Percentiles rank a stretch among this genome's conserved stretches.
These are phyloP conservation scores for Magallana angulata DNA, from an alignment of 1,140 invertebrate species.

Conservation along the genomic window DNA sequence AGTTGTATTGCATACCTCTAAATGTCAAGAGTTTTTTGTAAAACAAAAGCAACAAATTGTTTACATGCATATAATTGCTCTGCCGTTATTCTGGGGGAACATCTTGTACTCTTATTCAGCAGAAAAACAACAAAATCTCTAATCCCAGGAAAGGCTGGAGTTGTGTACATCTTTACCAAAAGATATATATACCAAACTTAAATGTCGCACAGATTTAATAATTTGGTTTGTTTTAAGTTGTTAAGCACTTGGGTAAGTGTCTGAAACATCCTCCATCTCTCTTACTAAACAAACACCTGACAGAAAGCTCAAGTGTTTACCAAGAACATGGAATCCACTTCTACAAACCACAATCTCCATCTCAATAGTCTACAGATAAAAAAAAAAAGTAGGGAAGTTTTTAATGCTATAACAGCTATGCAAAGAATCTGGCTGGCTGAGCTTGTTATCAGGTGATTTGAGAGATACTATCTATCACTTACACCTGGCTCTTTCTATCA, in stretches of 20 bases:
- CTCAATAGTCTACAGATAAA: not conserved
- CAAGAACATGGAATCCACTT: not conserved
- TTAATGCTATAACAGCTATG: not conserved
- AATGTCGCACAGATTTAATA: no score
- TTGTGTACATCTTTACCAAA: no score
- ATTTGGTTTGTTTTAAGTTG: no score
- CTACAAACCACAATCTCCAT: not conserved
- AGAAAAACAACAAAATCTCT: not conserved
- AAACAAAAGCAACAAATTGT: conserved; percentile 1
- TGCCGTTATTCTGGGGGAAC: not conserved
- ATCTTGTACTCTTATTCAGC: not conserved
- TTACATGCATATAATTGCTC: not conserved
- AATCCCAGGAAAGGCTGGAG: no score
- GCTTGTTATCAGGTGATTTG: not conserved
- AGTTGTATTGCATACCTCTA: not conserved
- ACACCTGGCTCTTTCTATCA: not conserved
- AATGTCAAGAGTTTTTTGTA: not conserved
- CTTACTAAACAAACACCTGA: not conserved
- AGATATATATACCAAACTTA: no score
- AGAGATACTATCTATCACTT: conserved; percentile 8
- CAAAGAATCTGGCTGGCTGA: not conserved
- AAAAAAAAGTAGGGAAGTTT: not conserved
- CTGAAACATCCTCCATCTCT: not conserved
- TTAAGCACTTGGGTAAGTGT: no score
- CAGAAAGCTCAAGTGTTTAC: conserved; percentile 19